A percentile compares a stretch with the other conserved stretches of the same genome.
These are phyloP conservation scores for Temnothorax rugatulus DNA, from an alignment of 2,888 invertebrate genomes.

Conservation along the genomic window DNA sequence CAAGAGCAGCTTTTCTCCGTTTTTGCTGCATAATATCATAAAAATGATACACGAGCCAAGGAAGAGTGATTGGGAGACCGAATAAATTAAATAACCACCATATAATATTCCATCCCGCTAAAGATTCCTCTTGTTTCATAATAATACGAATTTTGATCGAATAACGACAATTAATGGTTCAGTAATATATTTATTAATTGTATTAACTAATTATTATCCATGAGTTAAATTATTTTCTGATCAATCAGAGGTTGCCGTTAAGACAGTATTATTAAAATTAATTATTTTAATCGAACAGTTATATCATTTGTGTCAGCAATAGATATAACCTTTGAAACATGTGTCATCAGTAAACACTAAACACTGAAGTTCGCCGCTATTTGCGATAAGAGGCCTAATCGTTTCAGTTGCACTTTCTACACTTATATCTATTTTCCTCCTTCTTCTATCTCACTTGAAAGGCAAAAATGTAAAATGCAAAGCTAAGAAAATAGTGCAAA, in stretches of 20 bases:
- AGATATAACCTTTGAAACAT: slow-evolving; percentile 29
- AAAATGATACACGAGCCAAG: slow-evolving; percentile 82
- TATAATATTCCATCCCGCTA: slow-evolving; percentile 75
- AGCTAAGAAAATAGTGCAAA: not conserved
- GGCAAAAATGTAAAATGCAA: not conserved
- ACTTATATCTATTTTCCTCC: not conserved
- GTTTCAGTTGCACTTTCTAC: slow-evolving; percentile 21
- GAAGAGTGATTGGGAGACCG: slow-evolving; percentile 83
- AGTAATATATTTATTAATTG: not conserved
- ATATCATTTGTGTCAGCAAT: not conserved
- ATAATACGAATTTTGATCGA: not conserved
- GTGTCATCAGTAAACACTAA: not conserved
- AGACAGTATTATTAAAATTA: not conserved
- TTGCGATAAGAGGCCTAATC: not conserved
- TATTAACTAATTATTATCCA: not conserved
- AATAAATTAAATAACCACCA: slow-evolving; percentile 83
- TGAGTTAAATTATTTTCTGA: not conserved
- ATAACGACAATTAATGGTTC: not conserved
- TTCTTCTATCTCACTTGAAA: not conserved
- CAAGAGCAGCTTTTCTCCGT: slow-evolving; percentile 74
- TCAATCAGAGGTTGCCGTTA: not conserved
- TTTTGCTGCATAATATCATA: slow-evolving; percentile 77
- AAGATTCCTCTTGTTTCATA: slow-evolving; percentile 58
- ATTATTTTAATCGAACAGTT: not conserved
- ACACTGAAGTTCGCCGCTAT: not conserved